Base-by-base conservation (phyloP, 2,113 vertebrate species). In the Pluvialis apricaria region DNA sequence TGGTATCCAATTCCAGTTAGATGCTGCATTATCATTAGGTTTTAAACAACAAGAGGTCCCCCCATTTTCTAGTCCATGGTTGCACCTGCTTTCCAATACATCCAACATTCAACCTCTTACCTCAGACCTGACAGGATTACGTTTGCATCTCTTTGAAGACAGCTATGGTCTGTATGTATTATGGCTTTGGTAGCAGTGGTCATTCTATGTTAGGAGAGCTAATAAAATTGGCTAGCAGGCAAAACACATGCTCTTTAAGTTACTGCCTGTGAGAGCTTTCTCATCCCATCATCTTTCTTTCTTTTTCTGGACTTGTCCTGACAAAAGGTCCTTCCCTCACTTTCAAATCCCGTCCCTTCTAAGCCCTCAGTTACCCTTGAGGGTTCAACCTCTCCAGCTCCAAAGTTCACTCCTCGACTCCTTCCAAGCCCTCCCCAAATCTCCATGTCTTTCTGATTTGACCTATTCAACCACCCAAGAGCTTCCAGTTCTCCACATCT, bases 81-180 rank as follows among this genome's bases (percentile, higher is more conserved):
- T 69, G 20, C 9, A 69, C 29, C 40, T 65, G 25, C 19, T 78
- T 24, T 29, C 7, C 11, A 65, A 16, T 25, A 10, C 28, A 31
- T 36, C 21, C 38, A 62, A 22, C 40, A 68, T 47, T 90, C 32
- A 69, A 5, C 2, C 4, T 81, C 71, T 55, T 72, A 55, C 26
- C 8, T 70, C 42, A 77, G 17, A 73, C 13, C 9, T 61, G 6
- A 40, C 26, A 77, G 25, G 14, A 9, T 66, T 55, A 60, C 15
- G 26, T 1, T n/a, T 51, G 9, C 19, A 19, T 81, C 15, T 60
- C 54, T 54, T 51, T 0, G 0, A 84, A 83, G 52, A 24, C 2
- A 12, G 5, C 5, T 51, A 13, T 31, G 24, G 6, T 32, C 17
- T 65, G 22, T 65, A 65, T 8, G 25, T 60, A n/a, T 73, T 65